Evolutionary conservation across 2,797 vertebrate genomes (phyloP), one percentile per base, ranked within the genome.

Genomic region (Microcaecilia unicolor): DNA sequence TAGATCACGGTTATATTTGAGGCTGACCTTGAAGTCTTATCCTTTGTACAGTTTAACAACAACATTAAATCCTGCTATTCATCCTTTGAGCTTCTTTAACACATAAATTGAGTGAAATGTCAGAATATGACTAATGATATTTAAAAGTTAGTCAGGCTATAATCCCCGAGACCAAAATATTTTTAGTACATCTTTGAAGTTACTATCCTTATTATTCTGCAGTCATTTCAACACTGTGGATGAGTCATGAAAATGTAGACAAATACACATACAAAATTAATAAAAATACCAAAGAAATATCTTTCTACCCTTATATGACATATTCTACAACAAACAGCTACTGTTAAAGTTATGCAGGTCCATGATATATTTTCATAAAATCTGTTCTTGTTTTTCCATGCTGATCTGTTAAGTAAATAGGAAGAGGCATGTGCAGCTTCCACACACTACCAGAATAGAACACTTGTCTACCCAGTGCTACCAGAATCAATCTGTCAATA

Each of bases 11-110:
- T n/a, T n/a, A n/a, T n/a, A n/a, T n/a, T n/a, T n/a, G n/a, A n/a
- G n/a, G n/a, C 34, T 36, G 59, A 19, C 30, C 35, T 64, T 57
- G 42, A 17, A 36, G 19, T 39, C n/a, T n/a, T n/a, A n/a, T n/a
- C n/a, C n/a, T n/a, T n/a, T n/a, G n/a, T n/a, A n/a, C n/a, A n/a
- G n/a, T n/a, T n/a, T n/a, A n/a, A n/a, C n/a, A n/a, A n/a, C n/a
- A n/a, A n/a, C n/a, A n/a, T n/a, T n/a, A n/a, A n/a, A n/a, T n/a
- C n/a, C n/a, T n/a, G 16, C 21, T 42, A 12, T 5, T 47, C 47
- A 10, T 22, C 33, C 18, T 31, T 51, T 44, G 26, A 50, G 31
- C n/a, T 29, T 26, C 21, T 45, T 33, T 49, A 58, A 28, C 15
- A 45, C 15, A 31, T 8, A 6, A 26, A 51, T 41, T 17, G 25